These are phyloP conservation scores for Chorisops tibialis DNA, from an alignment of 2,888 invertebrate genomes.

Conservation along the genomic window DNA sequence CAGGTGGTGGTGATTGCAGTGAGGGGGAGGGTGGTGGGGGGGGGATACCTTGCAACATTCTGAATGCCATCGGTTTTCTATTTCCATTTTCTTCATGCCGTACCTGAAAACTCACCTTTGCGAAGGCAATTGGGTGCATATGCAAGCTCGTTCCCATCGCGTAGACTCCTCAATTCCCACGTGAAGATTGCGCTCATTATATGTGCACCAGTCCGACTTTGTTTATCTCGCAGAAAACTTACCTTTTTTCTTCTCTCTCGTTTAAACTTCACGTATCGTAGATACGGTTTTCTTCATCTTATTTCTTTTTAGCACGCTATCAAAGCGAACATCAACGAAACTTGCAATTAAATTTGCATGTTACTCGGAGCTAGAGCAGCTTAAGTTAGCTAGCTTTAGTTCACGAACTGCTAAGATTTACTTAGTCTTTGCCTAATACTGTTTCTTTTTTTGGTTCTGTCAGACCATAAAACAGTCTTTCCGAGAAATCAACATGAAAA, in stretches of 20 bases:
- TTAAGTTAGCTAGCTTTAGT: no score
- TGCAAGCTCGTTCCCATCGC: no score
- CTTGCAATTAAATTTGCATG: no score
- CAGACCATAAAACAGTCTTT: no score
- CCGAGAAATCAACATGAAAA: neutral
- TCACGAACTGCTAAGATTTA: no score
- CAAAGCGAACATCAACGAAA: no score
- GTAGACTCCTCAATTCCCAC: constrained; percentile 1
- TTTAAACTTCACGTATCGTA: constrained; percentile 1
- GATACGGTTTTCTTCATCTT: neutral
- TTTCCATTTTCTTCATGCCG: neutral
- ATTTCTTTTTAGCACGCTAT: no score
- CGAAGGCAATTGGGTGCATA: no score
- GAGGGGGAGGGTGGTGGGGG: neutral
- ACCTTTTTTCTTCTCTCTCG: neutral
- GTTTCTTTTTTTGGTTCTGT: no score
- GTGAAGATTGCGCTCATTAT: constrained; percentile 8
- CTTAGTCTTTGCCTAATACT: no score
- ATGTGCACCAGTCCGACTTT: constrained; percentile 10
- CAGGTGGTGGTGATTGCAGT: neutral
- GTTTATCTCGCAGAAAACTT: neutral
- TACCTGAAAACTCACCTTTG: no score
- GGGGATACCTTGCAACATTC: neutral
- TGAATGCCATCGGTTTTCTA: neutral
- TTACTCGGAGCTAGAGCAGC: no score